These are phyloP conservation scores for Diaprepes abbreviatus DNA, from an alignment of 2,888 invertebrate species.

Conservation along the genomic window DNA sequence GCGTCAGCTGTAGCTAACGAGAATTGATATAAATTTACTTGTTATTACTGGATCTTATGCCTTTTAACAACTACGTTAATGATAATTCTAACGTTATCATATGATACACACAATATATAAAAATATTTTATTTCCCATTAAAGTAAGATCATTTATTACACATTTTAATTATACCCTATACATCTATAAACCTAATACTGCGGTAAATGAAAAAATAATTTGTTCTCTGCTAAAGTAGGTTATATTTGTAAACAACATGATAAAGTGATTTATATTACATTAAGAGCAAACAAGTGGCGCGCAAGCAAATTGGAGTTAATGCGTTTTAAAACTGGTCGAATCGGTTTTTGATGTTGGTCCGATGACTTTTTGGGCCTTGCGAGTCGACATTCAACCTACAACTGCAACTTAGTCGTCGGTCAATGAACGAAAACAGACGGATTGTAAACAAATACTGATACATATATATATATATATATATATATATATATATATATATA, in stretches of 20 bases:
- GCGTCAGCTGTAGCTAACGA: too few relatives aligned
- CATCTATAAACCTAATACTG: too few relatives aligned
- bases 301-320: slow-evolving; percentile 18
- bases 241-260: slow-evolving; percentile 12
- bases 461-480: too few relatives aligned
- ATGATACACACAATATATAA: too few relatives aligned
- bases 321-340: slow-evolving; percentile 21
- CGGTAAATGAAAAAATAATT: background rate
- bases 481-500: too few relatives aligned
- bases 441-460: slow-evolving; percentile 24
- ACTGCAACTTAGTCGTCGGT: slow-evolving; percentile 14
- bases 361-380: slow-evolving; percentile 17
- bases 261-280: slow-evolving; percentile 12
- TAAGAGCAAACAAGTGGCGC: background rate
- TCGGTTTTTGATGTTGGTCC: slow-evolving; percentile 24
- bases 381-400: background rate
- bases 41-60: too few relatives aligned
- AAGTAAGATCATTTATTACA: too few relatives aligned
- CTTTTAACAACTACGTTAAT: too few relatives aligned
- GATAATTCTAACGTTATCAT: too few relatives aligned
- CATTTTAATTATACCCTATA: too few relatives aligned
- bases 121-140: too few relatives aligned
- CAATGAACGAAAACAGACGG: slow-evolving; percentile 13
- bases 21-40: too few relatives aligned
- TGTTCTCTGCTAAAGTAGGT: background rate